A percentile compares a stretch with the other conserved stretches of the same genome.
Evolutionary conservation across 2,113 vertebrate species (phyloP).

Genomic region (Scomber scombrus): DNA sequence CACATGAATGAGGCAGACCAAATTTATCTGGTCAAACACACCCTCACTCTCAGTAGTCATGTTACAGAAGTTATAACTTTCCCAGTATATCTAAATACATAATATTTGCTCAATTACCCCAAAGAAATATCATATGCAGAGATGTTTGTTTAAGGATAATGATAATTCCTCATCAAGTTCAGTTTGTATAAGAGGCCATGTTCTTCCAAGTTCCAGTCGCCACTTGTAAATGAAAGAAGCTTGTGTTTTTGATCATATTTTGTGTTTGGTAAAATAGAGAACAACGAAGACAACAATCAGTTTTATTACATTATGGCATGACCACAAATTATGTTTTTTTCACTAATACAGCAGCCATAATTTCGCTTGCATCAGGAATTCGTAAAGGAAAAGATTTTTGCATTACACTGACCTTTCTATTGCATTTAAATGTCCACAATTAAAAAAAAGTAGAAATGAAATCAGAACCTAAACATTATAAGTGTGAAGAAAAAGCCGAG

Average conservation of each 20-base stretch:
- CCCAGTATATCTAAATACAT: neutral
- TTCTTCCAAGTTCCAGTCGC: too few species aligned
- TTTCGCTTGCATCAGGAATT: too few species aligned
- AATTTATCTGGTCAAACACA: slow-evolving; percentile 2
- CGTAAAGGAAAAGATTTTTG: neutral
- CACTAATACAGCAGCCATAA: too few species aligned
- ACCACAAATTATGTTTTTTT: neutral
- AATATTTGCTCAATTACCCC: neutral
- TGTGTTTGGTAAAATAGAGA: too few species aligned
- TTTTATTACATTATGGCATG: too few species aligned
- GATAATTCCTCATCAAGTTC: too few species aligned
- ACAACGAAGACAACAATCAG: too few species aligned
- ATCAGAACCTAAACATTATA: slow-evolving; percentile 15
- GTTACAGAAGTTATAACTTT: neutral
- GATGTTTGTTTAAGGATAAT: too few species aligned
- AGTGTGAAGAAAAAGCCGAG: slow-evolving; percentile 24
- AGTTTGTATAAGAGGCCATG: too few species aligned
- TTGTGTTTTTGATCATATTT: too few species aligned
- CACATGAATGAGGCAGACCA: slow-evolving; percentile 11
- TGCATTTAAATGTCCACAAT: slow-evolving; percentile 1
- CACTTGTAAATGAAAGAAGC: too few species aligned
- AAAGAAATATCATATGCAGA: neutral
- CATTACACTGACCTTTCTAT: neutral
- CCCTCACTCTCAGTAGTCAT: neutral
- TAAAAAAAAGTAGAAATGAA: slow-evolving; percentile 1